Base-by-base conservation (phyloP, 2,888 invertebrate species). In the Lysandra coridon region DNA sequence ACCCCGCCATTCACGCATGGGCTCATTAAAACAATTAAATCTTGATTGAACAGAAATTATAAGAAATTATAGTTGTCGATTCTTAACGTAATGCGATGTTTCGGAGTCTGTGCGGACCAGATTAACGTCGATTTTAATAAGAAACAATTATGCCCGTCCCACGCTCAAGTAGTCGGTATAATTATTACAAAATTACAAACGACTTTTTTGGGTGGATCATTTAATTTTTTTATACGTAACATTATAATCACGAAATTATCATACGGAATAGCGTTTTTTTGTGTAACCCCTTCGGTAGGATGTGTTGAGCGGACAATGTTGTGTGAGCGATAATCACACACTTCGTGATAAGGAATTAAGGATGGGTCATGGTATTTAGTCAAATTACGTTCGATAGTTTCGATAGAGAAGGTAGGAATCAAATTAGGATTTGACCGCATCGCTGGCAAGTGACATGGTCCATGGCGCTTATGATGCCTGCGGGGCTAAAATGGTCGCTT, bases 21-120 rank as follows among this genome's bases (percentile, higher is more conserved):
- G 92, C 87, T 94, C 94, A 94, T 94, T 94, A 94, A 94, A 94
- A 94, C 94, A 94, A 94, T 94, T 94, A 94, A 94, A 94, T 94
- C 94, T 94, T 94, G 94, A 94, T 94, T 94, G 94, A 94, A 94
- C 94, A 92, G 89, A 94, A 94, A 94, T 94, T 94, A 94, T 94
- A 94, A 92, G 90, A 94, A 94, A 94, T 94, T 94, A 94, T 94
- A 94, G 94, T 94, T 94, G 94, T 94, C 94, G 94, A 94, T 94
- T 93, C 90, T 93, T 91, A 89, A 92, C 92, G 93, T 94, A 93
- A 94, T 94, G 89, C 90, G 93, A 90, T 91, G 92, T 89, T 89
- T 89, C 87, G 92, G 93, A 92, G 91, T 93, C 92, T 90, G 91
- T 90, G 90, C 92, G 91, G 92, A 93, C 91, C 91, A 94, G 93